These are phyloP conservation scores for Aurelia sp. DNA, from an alignment of 30 jellyfish, hydroid and myxozoan genomes.

Conservation along the genomic window DNA sequence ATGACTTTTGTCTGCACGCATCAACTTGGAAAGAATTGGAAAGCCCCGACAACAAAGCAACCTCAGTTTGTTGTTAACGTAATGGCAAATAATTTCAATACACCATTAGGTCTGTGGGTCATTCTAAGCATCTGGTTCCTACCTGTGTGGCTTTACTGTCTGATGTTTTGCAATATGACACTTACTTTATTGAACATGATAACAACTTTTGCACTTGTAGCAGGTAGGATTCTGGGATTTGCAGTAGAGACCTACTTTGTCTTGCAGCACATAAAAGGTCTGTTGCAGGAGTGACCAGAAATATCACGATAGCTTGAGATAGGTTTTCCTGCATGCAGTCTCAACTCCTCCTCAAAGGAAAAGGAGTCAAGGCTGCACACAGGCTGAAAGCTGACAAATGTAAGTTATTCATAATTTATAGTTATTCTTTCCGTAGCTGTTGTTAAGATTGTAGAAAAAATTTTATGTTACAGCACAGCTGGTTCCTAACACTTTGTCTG, in stretches of 20 bases:
- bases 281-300: constrained; percentile 23
- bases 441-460: too few species aligned
- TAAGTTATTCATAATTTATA: too few species aligned
- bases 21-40: constrained; percentile 77
- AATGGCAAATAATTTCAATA: constrained; percentile 59
- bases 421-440: too few species aligned
- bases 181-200: not conserved
- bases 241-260: constrained; percentile 60
- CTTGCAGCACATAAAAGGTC: constrained; percentile 24
- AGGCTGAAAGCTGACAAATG: too few species aligned
- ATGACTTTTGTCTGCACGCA: constrained; percentile 83
- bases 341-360: too few species aligned
- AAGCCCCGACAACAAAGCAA: constrained; percentile 28
- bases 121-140: constrained; percentile 65
- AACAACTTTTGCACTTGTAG: constrained; percentile 1
- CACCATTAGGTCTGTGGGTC: constrained; percentile 57
- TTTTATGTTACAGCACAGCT: too few species aligned
- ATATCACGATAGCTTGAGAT: too few species aligned
- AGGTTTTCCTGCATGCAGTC: too few species aligned
- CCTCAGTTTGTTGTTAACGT: constrained; percentile 47
- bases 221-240: constrained; percentile 45
- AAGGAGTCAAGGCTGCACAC: too few species aligned
- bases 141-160: constrained; percentile 70
- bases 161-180: not conserved
- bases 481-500: too few species aligned